Evolutionary conservation across 2,888 invertebrate genomes (phyloP), one percentile per base, ranked within the genome.

Genomic region (Eilema sororculum): DNA sequence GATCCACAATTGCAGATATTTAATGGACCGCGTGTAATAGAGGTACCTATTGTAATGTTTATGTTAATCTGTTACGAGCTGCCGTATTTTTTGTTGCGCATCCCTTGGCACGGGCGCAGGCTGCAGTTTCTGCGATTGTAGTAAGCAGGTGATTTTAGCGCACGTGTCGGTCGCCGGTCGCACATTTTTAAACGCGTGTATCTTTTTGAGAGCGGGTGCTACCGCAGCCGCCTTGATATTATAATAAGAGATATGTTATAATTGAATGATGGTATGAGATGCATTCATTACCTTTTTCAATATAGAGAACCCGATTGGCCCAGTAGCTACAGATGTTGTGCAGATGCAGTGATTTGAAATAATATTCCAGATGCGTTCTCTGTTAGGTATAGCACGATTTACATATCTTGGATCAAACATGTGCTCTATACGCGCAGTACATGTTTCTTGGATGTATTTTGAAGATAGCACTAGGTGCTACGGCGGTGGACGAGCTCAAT

Each of bases 11-110:
- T 52, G 90, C 92, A 87, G 85, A 86, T 88, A 85, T 82, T 87
- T 90, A 93, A 93, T 92, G 91, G 91, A 89, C 89, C 89, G 90
- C 86, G 86, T 90, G 88, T 84, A 88, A 88, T 86, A 82, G 81
- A 80, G 87, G 87, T 83, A n/a, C n/a, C n/a, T n/a, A 88, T 90
- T 89, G 86, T 85, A 75, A 74, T 76, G 74, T 84, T 82, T 83
- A 74, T 82, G 81, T 85, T 81, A 80, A 83, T 87, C 80, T 84
- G 82, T 79, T 79, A 78, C 80, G 85, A 79, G 81, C 83, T 84
- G 81, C 82, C 71, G 78, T 83, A 66, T 78, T 88, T 89, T 87
- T 87, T 87, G 73, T 81, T 65, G 75, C 72, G 65, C 73, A 79
- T 74, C 68, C 79, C 68, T 80, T 69, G 84, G 85, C 86, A 80